Evolutionary conservation across 1,140 invertebrate genomes (phyloP).

Genomic region (Polypedilum vanderplanki): DNA sequence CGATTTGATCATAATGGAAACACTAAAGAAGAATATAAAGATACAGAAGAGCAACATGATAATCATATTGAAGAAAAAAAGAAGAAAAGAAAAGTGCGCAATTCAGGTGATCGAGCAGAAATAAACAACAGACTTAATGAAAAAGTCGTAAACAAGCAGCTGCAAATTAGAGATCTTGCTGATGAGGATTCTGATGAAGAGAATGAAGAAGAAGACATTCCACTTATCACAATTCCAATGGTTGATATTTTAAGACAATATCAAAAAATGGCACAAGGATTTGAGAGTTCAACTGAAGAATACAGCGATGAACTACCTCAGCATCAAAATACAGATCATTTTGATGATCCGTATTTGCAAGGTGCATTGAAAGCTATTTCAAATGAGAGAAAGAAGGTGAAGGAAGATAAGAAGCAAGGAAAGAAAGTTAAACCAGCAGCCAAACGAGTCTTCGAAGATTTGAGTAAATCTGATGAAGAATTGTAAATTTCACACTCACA

Average conservation of each 20-base stretch:
- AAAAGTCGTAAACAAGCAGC: conserved; percentile 1
- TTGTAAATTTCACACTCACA: neutral
- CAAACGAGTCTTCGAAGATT: neutral
- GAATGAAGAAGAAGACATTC: neutral
- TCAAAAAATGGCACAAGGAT: neutral
- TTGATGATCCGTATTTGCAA: neutral
- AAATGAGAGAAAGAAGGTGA: neutral
- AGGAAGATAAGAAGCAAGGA: neutral
- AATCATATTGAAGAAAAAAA: neutral
- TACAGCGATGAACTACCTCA: neutral
- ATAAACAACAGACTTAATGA: neutral
- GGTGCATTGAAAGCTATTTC: neutral
- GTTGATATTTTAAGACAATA: neutral
- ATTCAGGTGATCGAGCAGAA: neutral
- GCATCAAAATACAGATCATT: neutral
- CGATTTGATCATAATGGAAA: neutral
- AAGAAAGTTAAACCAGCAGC: neutral
- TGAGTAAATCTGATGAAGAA: neutral
- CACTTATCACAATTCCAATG: neutral
- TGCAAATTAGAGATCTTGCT: neutral
- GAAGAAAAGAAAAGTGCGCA: neutral
- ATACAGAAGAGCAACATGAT: neutral
- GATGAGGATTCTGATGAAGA: neutral
- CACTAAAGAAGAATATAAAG: neutral
- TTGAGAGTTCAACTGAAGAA: neutral